Evolutionary conservation across 2,113 vertebrate species (phyloP), one percentile per base, ranked within the genome.

Genomic region (Myotis lucifugus): DNA sequence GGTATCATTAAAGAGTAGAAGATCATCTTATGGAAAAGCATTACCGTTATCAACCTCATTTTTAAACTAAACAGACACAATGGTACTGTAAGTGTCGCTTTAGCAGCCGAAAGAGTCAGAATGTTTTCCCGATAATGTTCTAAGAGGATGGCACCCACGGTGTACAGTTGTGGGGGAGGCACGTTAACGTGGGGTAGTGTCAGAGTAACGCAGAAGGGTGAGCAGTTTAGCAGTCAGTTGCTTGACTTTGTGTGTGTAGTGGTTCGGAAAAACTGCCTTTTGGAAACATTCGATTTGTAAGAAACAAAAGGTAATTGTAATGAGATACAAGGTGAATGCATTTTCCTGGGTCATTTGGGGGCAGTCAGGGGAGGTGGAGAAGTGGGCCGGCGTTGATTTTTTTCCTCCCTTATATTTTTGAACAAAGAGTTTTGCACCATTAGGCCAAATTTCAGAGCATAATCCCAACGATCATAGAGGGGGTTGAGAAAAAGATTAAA

Each of bases 1-100:
- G 98, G 97, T 98, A 98, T 98, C 98, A 98, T 98, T 98, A 99
- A 98, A 98, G 98, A 98, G 98, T 98, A 98, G 98, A 98, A 98
- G 98, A 98, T 98, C 97, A 98, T 98, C 98, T 98, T 97, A 98
- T 97, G 97, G 98, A 98, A 97, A 95, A 98, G 96, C 98, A 98
- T 98, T 98, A 98, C 97, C 98, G 97, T 98, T 98, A 98, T 98
- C 98, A 98, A 97, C 97, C 97, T 98, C 98, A 98, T 98, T 98
- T 98, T 98, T 98, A 98, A 98, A 97, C 98, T 93, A 97, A 98
- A 98, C 97, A 97, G 98, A 98, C 97, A 98, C 95, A 74, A 97
- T 92, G 90, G 82, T 97, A 97, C 98, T 98, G 97, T 98, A 97
- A 97, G 97, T 96, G 92, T 98, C 70, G 95, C 93, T 97, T 95